Conservation (phyloP, 2,888 invertebrate genomes). For the Platycnemis pennipes region DNA sequence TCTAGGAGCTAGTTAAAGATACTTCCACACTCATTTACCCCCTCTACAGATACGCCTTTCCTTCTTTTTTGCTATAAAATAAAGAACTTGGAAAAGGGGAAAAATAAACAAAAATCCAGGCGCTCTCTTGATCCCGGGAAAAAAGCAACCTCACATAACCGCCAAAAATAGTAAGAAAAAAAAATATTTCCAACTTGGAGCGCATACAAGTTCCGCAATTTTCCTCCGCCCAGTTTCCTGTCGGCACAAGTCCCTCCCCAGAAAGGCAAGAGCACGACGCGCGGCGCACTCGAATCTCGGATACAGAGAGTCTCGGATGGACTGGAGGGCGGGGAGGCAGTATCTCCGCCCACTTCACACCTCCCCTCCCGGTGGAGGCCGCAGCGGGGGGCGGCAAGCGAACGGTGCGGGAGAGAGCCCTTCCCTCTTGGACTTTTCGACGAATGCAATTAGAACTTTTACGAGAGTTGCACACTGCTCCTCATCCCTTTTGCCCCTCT, state of each 20-base stretch:
- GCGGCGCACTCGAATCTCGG: constrained; percentile 55
- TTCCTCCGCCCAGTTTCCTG: neutral
- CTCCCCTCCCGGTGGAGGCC: neutral
- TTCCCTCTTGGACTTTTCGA: constrained; percentile 60
- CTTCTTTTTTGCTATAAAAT: neutral
- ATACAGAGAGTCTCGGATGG: neutral
- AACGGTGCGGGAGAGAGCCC: neutral
- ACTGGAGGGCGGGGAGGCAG: neutral
- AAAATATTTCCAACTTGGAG: constrained; percentile 21
- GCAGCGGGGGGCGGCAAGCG: neutral
- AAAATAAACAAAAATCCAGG: neutral
- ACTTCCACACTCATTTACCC: neutral
- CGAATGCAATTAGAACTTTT: constrained; percentile 68
- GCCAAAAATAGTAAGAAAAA: constrained; percentile 23
- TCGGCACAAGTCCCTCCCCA: neutral
- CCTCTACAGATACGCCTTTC: too few relatives aligned
- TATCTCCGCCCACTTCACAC: neutral
- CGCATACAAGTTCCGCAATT: constrained; percentile 15
- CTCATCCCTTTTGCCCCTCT: constrained; percentile 49
- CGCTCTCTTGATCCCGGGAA: constrained; percentile 34
- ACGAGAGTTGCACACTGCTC: constrained; percentile 53
- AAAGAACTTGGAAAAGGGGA: neutral
- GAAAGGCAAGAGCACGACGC: neutral
- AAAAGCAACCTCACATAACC: constrained; percentile 34
- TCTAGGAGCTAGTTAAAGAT: neutral